These are phyloP conservation scores for Malacoctenus gilli DNA, from an alignment of 2,797 vertebrate genomes.

Conservation along the genomic window DNA sequence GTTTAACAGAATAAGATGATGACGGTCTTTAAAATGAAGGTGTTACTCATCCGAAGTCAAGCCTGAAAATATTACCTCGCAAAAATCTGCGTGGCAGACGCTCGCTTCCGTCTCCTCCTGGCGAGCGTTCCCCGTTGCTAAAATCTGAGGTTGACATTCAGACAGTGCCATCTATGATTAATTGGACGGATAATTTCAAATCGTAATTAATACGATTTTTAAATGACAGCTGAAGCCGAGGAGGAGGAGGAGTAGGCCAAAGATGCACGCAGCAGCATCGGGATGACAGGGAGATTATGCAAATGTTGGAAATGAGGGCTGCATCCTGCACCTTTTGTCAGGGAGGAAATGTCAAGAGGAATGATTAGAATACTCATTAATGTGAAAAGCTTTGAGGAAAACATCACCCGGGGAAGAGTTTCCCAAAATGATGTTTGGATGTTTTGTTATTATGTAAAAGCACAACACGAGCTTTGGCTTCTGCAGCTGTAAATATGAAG, in stretches of 20 bases:
- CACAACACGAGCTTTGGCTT: neutral
- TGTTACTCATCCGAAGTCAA: neutral
- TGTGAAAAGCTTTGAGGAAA: slow-evolving; percentile 28
- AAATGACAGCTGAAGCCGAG: slow-evolving; percentile 46
- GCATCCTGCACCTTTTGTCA: slow-evolving; percentile 56
- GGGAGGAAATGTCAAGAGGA: slow-evolving; percentile 65
- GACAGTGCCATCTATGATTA: slow-evolving; percentile 25
- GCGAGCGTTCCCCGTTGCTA: neutral
- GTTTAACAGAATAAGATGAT: slow-evolving; percentile 19
- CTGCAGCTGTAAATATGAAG: slow-evolving; percentile 3
- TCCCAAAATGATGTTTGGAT: slow-evolving; percentile 8
- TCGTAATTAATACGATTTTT: slow-evolving; percentile 40
- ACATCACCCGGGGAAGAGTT: slow-evolving; percentile 11
- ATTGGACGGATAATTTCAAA: slow-evolving; percentile 34
- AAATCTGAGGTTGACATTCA: slow-evolving; percentile 8
- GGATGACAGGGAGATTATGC: slow-evolving; percentile 66
- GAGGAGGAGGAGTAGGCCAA: slow-evolving; percentile 30
- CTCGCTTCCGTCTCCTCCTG: neutral
- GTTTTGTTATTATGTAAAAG: slow-evolving; percentile 24
- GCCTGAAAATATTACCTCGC: slow-evolving; percentile 1
- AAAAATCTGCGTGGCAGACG: neutral
- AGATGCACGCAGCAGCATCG: slow-evolving; percentile 21
- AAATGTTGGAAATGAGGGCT: slow-evolving; percentile 66
- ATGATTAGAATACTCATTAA: slow-evolving; percentile 63
- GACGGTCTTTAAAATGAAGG: slow-evolving; percentile 10